phyloP scores from a whole-genome alignment of 2,888 invertebrate genomes.

The Chymomyza fuscimana region DNA sequence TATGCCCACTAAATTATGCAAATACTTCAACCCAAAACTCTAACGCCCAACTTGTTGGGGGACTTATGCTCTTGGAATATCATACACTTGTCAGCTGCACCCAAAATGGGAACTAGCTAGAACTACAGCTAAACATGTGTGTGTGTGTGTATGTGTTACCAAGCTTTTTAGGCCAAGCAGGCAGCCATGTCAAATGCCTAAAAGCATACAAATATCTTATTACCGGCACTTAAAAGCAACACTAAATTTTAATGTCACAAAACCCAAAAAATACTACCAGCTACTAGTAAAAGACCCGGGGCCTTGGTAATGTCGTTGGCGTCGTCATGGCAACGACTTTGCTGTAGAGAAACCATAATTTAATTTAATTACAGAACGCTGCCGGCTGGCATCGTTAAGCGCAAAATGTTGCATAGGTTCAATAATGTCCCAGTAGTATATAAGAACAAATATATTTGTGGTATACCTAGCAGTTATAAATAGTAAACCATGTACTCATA shows the following conservation, averaged over 20 bases:
- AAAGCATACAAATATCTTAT: slow-evolving; percentile 64
- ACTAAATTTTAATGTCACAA: slow-evolving; percentile 64
- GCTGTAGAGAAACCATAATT: slow-evolving; percentile 51
- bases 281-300: not conserved
- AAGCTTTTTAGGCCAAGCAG: slow-evolving; percentile 1
- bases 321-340: not conserved
- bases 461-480: slow-evolving; percentile 16
- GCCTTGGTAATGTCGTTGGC: not conserved
- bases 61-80: not conserved
- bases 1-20: slow-evolving; percentile 62
- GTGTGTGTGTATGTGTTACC: not conserved
- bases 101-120: not conserved
- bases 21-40: slow-evolving; percentile 39
- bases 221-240: slow-evolving; percentile 61
- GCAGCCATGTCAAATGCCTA: slow-evolving; percentile 39
- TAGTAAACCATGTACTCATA: slow-evolving; percentile 26
- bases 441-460: not conserved
- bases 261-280: slow-evolving; percentile 45
- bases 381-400: slow-evolving; percentile 25
- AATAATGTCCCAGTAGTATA: slow-evolving; percentile 48
- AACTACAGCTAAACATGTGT: too few relatives aligned
- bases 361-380: slow-evolving; percentile 65
- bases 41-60: not conserved
- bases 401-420: slow-evolving; percentile 43
- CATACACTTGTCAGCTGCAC: slow-evolving; percentile 7